phyloP scores from a whole-genome alignment of 1,140 invertebrate species.

The Eriosoma lanigerum region DNA sequence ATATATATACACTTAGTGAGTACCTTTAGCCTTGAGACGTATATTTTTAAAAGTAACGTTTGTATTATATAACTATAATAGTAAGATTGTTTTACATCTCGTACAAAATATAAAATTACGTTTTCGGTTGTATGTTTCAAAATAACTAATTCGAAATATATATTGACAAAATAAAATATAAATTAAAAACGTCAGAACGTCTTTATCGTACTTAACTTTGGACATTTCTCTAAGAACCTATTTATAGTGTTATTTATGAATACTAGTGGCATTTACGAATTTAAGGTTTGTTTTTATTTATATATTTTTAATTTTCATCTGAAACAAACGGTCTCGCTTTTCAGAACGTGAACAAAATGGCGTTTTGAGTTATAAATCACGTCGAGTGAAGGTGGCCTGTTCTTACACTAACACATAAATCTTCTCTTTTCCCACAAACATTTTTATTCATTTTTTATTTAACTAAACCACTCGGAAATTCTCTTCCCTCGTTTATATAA shows the following conservation, averaged over 20 bases:
- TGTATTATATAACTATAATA: too few relatives aligned
- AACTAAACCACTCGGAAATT: conserved; percentile 51
- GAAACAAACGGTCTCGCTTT: conserved; percentile 35
- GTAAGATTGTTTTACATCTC: background rate
- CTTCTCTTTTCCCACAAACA: conserved; percentile 24
- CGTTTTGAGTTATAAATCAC: conserved; percentile 49
- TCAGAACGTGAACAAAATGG: conserved; percentile 41
- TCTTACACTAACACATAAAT: conserved; percentile 42
- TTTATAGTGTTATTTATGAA: conserved; percentile 38
- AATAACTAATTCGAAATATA: background rate
- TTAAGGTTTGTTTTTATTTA: conserved; percentile 32
- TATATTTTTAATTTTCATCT: conserved; percentile 43
- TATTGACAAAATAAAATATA: conserved; percentile 23
- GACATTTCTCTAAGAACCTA: conserved; percentile 20
- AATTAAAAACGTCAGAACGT: conserved; percentile 27
- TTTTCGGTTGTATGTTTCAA: background rate
- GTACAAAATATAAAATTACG: background rate
- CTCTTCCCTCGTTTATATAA: background rate
- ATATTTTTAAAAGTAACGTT: background rate
- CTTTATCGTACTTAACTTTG: conserved; percentile 8
- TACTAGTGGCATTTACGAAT: conserved; percentile 26
- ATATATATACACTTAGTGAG: too few relatives aligned
- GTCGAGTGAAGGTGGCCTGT: conserved; percentile 44
- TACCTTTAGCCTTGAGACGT: too few relatives aligned
- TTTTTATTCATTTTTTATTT: conserved; percentile 49